Base-by-base conservation (phyloP, 2,888 invertebrate genomes). In the Callimorpha dominula region DNA sequence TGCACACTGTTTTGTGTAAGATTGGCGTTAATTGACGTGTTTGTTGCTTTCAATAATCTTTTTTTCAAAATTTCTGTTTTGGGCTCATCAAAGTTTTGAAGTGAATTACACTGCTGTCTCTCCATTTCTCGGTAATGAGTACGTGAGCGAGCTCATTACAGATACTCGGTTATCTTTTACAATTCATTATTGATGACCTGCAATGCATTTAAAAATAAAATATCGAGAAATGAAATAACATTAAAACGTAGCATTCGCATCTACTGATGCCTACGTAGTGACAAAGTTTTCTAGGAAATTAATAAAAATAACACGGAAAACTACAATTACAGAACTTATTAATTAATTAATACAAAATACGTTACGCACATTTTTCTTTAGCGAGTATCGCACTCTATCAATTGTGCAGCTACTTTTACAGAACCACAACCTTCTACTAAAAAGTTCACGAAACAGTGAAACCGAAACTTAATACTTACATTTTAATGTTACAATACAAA, bases 41-140 rank as follows among this genome's bases (percentile, higher is more conserved):
- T 93, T 73, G 87, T 86, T 63, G 94, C 91, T 89, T 95, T 95
- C 85, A 95, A 89, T 88, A 95, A 91, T 92, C 95, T 93, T 90
- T 95, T 95, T 94, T 95, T 95, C 88, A 95, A 93, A 88, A 95
- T 95, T 91, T 95, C 95, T 76, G 93, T 91, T 91, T 94, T 95
- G 77, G 94, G 91, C 81, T 93, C 95, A 83, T 94, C 94, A 94
- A 95, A 95, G 92, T 95, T 95, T 95, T 93, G 94, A 95, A 95
- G 93, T 94, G 91, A 88, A 92, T 94, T 95, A 94, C 90, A 92
- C 82, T 93, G 93, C 90, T 92, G 93, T 91, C 92, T 93, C 90
- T 95, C 95, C 95, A 95, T 95, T 92, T 94, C 95, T 93, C 91
- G 88, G 86, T 86, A 83, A 81, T 87, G 85, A 89, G 85, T 91